Evolutionary conservation across 1,140 invertebrate species (phyloP).

Genomic region (Brachionus angularis): DNA sequence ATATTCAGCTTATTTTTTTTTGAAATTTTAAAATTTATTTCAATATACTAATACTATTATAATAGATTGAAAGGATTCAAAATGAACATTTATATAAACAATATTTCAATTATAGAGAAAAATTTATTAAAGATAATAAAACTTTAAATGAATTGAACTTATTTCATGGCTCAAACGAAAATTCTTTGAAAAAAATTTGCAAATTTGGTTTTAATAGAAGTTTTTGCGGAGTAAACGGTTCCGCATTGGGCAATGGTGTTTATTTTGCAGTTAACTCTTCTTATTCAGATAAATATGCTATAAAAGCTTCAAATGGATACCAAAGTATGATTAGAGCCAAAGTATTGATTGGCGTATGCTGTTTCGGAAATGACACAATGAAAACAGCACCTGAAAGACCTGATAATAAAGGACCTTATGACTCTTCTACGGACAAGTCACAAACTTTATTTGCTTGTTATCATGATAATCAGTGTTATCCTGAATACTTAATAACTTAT

Average conservation of each 20-base stretch:
- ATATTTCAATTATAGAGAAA: neutral
- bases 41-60: neutral
- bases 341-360: slow-evolving; percentile 1
- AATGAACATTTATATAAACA: slow-evolving; percentile 13
- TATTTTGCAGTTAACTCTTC: slow-evolving; percentile 29
- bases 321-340: slow-evolving; percentile 4
- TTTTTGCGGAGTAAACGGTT: slow-evolving; percentile 14
- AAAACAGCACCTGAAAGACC: neutral
- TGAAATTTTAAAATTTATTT: neutral
- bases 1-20: neutral
- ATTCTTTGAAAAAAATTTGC: neutral
- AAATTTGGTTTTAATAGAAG: slow-evolving; percentile 23
- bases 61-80: slow-evolving; percentile 11
- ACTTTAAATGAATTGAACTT: neutral
- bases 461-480: slow-evolving; percentile 26
- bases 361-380: slow-evolving; percentile 15
- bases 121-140: neutral
- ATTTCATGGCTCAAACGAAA: slow-evolving; percentile 16
- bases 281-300: neutral
- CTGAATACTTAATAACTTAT: slow-evolving; percentile 31
- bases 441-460: slow-evolving; percentile 9
- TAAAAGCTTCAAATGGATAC: neutral
- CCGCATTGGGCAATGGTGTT: slow-evolving; percentile 16
- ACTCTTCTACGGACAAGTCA: slow-evolving; percentile 9
- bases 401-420: neutral